Percentiles rank a stretch among this genome's conserved stretches.
These are phyloP conservation scores for Apamea crenata DNA, from an alignment of 2,888 invertebrate species.

Conservation along the genomic window DNA sequence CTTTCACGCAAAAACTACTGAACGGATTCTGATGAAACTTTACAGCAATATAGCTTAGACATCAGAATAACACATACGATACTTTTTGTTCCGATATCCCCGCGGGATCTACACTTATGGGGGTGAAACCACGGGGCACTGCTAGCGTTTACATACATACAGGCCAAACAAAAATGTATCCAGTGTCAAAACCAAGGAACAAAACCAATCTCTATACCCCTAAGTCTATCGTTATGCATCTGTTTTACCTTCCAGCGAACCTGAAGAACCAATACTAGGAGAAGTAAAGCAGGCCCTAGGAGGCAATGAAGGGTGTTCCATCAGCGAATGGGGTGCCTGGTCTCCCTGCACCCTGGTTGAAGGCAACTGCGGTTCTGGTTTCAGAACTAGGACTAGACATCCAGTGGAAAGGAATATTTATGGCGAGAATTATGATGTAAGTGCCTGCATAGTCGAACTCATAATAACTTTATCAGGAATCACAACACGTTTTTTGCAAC, in stretches of 20 bases:
- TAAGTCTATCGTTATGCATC: too few species aligned
- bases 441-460: constrained; percentile 2
- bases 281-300: constrained; percentile 67
- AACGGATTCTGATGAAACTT: too few species aligned
- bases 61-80: too few species aligned
- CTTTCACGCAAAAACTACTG: too few species aligned
- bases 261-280: constrained; percentile 72
- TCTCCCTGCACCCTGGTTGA: constrained; percentile 74
- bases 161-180: neutral
- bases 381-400: constrained; percentile 69
- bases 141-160: too few species aligned
- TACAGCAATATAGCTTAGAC: too few species aligned
- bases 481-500: neutral
- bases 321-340: constrained; percentile 81
- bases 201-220: neutral
- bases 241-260: constrained; percentile 65
- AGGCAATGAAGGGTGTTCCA: constrained; percentile 58
- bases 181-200: neutral
- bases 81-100: too few species aligned
- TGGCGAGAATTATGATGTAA: constrained; percentile 53
- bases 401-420: constrained; percentile 30
- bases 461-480: too few species aligned
- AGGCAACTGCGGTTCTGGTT: constrained; percentile 79
- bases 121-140: too few species aligned
- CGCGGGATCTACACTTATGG: too few species aligned